phyloP scores from a whole-genome alignment of 2,797 vertebrate species.

The Pseudopleuronectes americanus region DNA sequence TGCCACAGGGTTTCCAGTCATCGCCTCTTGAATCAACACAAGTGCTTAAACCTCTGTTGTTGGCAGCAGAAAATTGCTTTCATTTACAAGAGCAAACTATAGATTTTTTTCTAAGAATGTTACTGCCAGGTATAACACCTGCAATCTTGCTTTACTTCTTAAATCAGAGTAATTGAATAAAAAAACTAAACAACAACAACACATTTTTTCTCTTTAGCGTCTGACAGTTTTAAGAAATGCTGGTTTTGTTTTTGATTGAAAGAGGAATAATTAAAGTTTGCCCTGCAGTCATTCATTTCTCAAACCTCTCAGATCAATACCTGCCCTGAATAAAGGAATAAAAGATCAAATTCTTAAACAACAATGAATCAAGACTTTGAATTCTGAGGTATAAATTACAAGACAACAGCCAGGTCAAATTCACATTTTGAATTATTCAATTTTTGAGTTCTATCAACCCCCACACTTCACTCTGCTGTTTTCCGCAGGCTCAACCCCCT shows the following conservation, averaged over 20 bases:
- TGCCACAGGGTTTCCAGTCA: slow-evolving; percentile 68
- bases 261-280: slow-evolving; percentile 63
- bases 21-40: slow-evolving; percentile 78
- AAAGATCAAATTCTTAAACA: slow-evolving; percentile 31
- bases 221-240: slow-evolving; percentile 52
- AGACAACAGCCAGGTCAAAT: slow-evolving; percentile 25
- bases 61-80: slow-evolving; percentile 74
- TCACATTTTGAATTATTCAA: slow-evolving; percentile 25
- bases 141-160: slow-evolving; percentile 58
- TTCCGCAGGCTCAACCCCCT: slow-evolving; percentile 49
- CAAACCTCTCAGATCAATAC: slow-evolving; percentile 50
- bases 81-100: slow-evolving; percentile 77
- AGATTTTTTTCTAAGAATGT: slow-evolving; percentile 70
- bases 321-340: slow-evolving; percentile 47
- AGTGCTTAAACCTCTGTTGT: slow-evolving; percentile 65
- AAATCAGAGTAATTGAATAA: slow-evolving; percentile 74
- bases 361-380: slow-evolving; percentile 38
- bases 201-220: slow-evolving; percentile 36
- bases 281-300: slow-evolving; percentile 61
- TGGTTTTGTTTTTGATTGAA: slow-evolving; percentile 64
- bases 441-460: slow-evolving; percentile 13
- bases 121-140: slow-evolving; percentile 56
- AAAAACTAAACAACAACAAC: slow-evolving; percentile 18
- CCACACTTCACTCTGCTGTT: slow-evolving; percentile 30
- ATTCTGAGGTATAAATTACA: slow-evolving; percentile 23